These are phyloP conservation scores for Heliothis peltigera DNA, from an alignment of 2,888 invertebrate genomes.

Conservation along the genomic window DNA sequence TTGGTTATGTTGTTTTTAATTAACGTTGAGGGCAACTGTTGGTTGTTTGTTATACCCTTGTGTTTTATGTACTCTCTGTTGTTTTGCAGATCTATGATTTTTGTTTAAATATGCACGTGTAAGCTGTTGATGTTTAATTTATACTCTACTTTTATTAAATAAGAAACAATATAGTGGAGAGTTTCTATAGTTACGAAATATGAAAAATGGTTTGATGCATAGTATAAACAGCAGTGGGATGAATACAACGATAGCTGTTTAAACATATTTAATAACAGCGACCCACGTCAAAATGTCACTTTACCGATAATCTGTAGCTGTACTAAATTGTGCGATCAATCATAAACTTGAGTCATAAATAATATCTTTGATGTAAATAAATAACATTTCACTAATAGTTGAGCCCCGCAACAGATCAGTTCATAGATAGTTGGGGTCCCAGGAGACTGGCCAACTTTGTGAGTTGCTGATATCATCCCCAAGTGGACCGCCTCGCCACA, in stretches of 20 bases:
- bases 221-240: neutral
- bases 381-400: conserved; percentile 27
- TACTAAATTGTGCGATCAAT: conserved; percentile 44
- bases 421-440: conserved; percentile 40
- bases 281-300: conserved; percentile 35
- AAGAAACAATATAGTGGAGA: too few relatives aligned
- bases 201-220: neutral
- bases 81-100: neutral
- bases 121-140: neutral
- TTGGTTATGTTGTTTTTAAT: conserved; percentile 66
- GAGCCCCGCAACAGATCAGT: conserved; percentile 38
- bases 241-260: conserved; percentile 1
- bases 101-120: too few relatives aligned
- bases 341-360: conserved; percentile 38
- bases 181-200: too few relatives aligned
- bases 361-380: conserved; percentile 37
- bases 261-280: conserved; percentile 36
- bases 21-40: conserved; percentile 36
- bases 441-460: conserved; percentile 36
- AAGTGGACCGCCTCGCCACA: conserved; percentile 26
- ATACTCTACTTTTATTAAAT: neutral
- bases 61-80: neutral
- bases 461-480: conserved; percentile 53
- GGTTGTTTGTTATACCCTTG: neutral
- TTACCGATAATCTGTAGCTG: conserved; percentile 24